These are phyloP conservation scores for Gobius niger DNA, from an alignment of 2,113 vertebrate genomes.

Conservation along the genomic window DNA sequence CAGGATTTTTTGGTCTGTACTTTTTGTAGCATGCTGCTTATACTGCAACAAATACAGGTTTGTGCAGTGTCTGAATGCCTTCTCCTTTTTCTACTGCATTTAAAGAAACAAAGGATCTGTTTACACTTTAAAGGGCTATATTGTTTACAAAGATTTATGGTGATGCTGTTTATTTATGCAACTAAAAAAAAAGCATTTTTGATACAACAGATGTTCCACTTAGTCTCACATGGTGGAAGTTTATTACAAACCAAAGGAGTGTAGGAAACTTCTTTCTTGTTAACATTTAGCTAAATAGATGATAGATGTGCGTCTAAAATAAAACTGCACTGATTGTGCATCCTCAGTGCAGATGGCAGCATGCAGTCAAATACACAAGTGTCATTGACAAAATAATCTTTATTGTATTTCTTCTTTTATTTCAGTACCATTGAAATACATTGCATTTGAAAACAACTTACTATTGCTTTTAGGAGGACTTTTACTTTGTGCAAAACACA, in stretches of 20 bases:
- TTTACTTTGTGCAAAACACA: neutral
- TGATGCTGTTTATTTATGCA: neutral
- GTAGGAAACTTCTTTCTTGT: too few relatives aligned
- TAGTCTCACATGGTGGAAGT: neutral
- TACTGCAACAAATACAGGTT: neutral
- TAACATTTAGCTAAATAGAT: neutral
- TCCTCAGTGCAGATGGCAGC: neutral
- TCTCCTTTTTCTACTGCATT: neutral
- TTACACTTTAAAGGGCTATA: neutral
- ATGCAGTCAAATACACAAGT: neutral
- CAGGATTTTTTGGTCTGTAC: neutral
- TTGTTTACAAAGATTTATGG: neutral
- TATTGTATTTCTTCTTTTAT: slow-evolving; percentile 34
- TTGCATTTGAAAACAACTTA: slow-evolving; percentile 2
- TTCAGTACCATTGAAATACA: slow-evolving; percentile 19
- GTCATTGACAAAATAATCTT: slow-evolving; percentile 13
- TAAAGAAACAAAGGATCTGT: neutral
- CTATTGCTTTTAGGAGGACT: slow-evolving; percentile 7
- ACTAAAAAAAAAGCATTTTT: neutral
- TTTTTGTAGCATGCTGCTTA: neutral
- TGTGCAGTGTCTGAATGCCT: neutral
- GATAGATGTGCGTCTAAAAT: neutral
- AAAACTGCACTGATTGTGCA: too few relatives aligned
- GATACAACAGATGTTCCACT: neutral
- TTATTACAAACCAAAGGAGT: too few relatives aligned